phyloP scores from a whole-genome alignment of 2,888 invertebrate genomes.

The Mesorhabditis belari region DNA sequence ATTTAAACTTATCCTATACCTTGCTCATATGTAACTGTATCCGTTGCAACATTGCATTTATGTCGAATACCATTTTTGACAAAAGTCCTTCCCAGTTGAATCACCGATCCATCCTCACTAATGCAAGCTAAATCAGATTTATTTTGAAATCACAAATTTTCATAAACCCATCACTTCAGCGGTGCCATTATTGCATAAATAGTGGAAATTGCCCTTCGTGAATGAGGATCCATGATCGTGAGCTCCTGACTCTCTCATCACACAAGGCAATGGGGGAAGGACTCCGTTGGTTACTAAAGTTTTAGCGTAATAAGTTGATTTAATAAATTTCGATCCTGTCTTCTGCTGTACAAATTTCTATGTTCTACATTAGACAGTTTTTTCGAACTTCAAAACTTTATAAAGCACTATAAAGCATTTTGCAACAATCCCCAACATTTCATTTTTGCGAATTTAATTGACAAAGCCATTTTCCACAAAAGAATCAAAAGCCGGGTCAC shows the following conservation, averaged over 20 bases:
- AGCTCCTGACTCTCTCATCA: slow-evolving; percentile 40
- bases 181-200: slow-evolving; percentile 49
- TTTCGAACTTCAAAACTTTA: no score
- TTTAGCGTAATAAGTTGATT: no score
- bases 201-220: slow-evolving; percentile 50
- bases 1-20: slow-evolving; percentile 14
- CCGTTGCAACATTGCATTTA: slow-evolving; percentile 39
- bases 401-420: no score
- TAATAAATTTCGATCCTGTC: neutral
- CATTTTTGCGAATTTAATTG: no score
- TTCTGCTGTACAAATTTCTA: neutral
- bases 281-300: slow-evolving; percentile 30
- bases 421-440: neutral
- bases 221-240: slow-evolving; percentile 50
- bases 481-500: no score
- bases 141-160: neutral
- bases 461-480: neutral
- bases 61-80: slow-evolving; percentile 43
- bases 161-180: slow-evolving; percentile 47
- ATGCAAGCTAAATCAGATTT: slow-evolving; percentile 39
- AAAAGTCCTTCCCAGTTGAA: slow-evolving; percentile 45
- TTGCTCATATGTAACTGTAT: slow-evolving; percentile 50
- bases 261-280: slow-evolving; percentile 45
- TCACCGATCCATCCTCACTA: slow-evolving; percentile 47
- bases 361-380: neutral